These are phyloP conservation scores for Lagocephalus sceleratus DNA, from an alignment of 2,797 vertebrate genomes.

Conservation along the genomic window DNA sequence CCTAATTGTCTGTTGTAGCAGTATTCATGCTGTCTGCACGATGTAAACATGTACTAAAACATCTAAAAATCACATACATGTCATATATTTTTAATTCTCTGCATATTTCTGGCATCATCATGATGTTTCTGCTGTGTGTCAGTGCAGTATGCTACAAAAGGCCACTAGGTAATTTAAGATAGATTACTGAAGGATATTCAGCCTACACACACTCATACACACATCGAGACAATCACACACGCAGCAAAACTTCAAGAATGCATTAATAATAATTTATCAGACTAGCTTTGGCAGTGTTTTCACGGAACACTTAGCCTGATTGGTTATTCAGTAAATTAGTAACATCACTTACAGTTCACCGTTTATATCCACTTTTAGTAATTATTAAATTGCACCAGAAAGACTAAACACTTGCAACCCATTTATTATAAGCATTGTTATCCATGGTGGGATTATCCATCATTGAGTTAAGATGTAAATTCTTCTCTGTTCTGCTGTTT, in stretches of 20 bases:
- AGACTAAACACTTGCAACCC: conserved; percentile 34
- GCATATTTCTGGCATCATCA: too few species aligned
- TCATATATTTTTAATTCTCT: too few species aligned
- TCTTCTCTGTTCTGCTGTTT: conserved; percentile 33
- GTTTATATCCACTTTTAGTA: conserved; percentile 60
- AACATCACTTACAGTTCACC: conserved; percentile 64
- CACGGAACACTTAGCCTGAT: conserved; percentile 67
- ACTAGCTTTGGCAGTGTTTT: conserved; percentile 39
- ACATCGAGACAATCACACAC: conserved; percentile 9
- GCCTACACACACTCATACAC: conserved; percentile 1
- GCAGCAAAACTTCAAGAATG: conserved; percentile 23
- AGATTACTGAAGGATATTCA: too few species aligned
- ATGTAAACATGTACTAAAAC: too few species aligned
- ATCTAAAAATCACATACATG: too few species aligned
- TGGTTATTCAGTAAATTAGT: conserved; percentile 66
- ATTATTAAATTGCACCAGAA: conserved; percentile 64
- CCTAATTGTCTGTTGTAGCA: too few species aligned
- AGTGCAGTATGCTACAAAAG: too few species aligned
- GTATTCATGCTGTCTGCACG: too few species aligned
- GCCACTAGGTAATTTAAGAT: too few species aligned
- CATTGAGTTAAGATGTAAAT: conserved; percentile 63
- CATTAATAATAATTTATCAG: conserved; percentile 51
- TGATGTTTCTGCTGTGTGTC: too few species aligned
- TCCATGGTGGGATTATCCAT: conserved; percentile 59
- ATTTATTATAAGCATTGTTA: conserved; percentile 59